Conservation (phyloP, 1,140 invertebrate species). For the Danaus melanippus region DNA sequence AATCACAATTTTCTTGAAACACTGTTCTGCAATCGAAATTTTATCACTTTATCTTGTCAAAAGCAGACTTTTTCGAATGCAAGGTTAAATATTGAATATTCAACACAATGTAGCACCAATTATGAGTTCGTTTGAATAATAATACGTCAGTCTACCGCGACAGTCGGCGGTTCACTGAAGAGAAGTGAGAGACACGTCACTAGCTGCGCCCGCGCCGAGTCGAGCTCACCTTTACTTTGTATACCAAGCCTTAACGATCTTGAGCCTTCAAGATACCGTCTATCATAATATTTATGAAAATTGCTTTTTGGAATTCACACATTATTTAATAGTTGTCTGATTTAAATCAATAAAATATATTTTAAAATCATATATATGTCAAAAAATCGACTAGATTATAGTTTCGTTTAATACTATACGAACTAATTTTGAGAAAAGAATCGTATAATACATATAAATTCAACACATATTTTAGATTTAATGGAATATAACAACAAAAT, state of each 20-base stretch:
- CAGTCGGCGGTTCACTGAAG: constrained; percentile 54
- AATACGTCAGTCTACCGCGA: constrained; percentile 30
- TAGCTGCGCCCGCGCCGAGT: constrained; percentile 50
- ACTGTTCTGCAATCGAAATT: constrained; percentile 32
- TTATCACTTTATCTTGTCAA: constrained; percentile 44
- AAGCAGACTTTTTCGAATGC: constrained; percentile 25
- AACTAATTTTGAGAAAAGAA: too few species aligned
- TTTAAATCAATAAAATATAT: too few species aligned
- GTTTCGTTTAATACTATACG: too few species aligned
- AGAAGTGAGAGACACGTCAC: constrained; percentile 62
- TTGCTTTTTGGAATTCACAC: too few species aligned
- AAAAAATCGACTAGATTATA: too few species aligned
- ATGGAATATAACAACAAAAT: constrained; percentile 10
- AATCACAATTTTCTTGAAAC: constrained; percentile 36
- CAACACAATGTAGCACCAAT: constrained; percentile 36
- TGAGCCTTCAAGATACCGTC: constrained; percentile 10
- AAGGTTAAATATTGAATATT: constrained; percentile 24
- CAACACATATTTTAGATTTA: too few species aligned
- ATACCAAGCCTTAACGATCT: constrained; percentile 27
- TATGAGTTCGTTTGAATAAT: constrained; percentile 14
- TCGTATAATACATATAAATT: too few species aligned
- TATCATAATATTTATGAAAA: too few species aligned
- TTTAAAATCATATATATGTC: too few species aligned
- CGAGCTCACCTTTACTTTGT: constrained; percentile 56
- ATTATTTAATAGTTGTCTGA: too few species aligned